Evolutionary conservation across 2,797 vertebrate species (phyloP), one percentile per base, ranked within the genome.

Genomic region (Peromyscus attwateri): DNA sequence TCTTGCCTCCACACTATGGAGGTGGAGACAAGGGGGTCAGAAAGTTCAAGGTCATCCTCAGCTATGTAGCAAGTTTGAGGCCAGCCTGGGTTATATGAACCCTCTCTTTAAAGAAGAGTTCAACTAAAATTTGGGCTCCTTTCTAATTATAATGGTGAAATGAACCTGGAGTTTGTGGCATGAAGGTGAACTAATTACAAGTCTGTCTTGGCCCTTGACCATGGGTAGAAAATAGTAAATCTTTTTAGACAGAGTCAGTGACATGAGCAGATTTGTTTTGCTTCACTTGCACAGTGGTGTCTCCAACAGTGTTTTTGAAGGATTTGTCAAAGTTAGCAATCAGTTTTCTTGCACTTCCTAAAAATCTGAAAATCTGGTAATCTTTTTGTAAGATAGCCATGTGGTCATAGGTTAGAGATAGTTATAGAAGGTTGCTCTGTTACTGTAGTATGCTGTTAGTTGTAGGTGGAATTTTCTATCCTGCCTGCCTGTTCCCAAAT

Each of bases 211-310:
- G 87, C 40, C 37, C 88, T 84, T 76, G 31, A 60, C 34, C 13
- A 52, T 62, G 79, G 40, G 49, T n/a, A 71, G 92, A 57, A 84
- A 90, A 92, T 29, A 52, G 23, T 9, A 66, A 64, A 13, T 87
- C 70, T 76, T 81, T 34, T 16, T 68, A n/a, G 62, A 43, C 17
- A 37, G 43, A 94, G 7, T 40, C 14, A 93, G 71, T 83, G 46
- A 57, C n/a, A 7, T 92, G 49, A 37, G 10, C 43, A 29, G 49
- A 55, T 96, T 96, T 90, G 62, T 55, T 95, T 94, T 92, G 37
- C 85, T 95, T 93, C 31, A 62, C 49, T 93, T 87, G 57, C 14
- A 34, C 23, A 68, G 27, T 66, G 19, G 19, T 84, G 14, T 85
- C 29, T 80, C 84, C 70, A 95, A 37, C 81, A 52, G 34, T 37